A percentile compares a stretch with the other conserved stretches of the same genome.
Evolutionary conservation across 2,113 vertebrate species (phyloP).

Genomic region (Phylloscopus trochiloides): DNA sequence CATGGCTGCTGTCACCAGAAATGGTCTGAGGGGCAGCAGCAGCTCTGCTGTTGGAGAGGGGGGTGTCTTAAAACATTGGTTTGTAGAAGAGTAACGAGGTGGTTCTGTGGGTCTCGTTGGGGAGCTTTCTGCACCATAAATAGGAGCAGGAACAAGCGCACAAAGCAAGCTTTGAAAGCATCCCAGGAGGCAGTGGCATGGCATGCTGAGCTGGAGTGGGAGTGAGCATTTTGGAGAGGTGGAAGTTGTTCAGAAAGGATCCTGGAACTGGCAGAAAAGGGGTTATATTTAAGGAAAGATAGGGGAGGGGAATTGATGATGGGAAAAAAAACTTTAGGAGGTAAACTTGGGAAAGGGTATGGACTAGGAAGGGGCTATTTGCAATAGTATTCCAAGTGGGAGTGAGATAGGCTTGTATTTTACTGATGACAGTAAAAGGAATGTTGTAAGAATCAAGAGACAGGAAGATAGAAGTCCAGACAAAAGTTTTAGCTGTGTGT

Average conservation of each 20-base stretch:
- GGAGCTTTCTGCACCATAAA: accelerated
- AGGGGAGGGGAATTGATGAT: background rate
- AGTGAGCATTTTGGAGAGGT: background rate
- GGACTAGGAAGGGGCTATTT: background rate
- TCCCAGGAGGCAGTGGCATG: background rate
- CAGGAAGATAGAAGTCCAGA: background rate
- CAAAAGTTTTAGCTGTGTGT: background rate
- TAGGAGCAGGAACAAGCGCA: background rate
- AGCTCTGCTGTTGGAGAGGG: accelerated
- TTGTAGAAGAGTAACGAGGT: background rate
- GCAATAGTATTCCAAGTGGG: background rate
- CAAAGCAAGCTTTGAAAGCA: background rate
- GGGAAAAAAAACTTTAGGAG: background rate
- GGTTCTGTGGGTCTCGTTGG: background rate
- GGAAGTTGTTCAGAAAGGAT: background rate
- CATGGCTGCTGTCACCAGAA: background rate
- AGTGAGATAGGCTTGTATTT: background rate
- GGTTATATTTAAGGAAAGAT: background rate
- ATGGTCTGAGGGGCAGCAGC: background rate
- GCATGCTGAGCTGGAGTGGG: background rate
- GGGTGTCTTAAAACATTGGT: background rate
- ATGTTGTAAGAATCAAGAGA: background rate
- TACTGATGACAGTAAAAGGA: background rate
- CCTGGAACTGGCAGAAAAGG: background rate
- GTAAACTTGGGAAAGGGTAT: background rate